Base-by-base conservation (phyloP, 2,113 vertebrate genomes). In the Cairina moschata region DNA sequence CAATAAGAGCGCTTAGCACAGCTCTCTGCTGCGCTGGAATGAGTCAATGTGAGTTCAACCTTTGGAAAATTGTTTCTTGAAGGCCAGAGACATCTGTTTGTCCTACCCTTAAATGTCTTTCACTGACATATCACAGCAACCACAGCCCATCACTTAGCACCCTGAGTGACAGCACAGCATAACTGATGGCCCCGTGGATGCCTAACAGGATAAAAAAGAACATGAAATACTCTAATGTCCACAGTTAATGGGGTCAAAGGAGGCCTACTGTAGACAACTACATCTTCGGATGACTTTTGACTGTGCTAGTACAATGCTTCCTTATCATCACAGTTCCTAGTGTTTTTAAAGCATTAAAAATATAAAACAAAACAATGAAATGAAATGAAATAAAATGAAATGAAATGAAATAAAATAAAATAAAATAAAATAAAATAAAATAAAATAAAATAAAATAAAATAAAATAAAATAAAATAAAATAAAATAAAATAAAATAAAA, bases 51-150 rank as follows among this genome's bases (percentile, higher is more conserved):
- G 5, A 92, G 76, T 86, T 86, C 94, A 96, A 81, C 92, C 95
- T 97, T 96, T 96, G 86, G 91, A 75, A 95, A 95, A 95, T 95
- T 59, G 83, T 72, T 92, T 96, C 80, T 93, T 93, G 96, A 97
- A 97, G 95, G 91, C 86, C 96, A 93, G 56, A 86, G 62, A 75
- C 86, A 97, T 97, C 96, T 96, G 86, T 97, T 93, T 94, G 80
- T 88, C 73, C 60, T 81, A 6, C 13, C 59, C 65, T 71, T 86
- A 75, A 94, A 83, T 21, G 3, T 81, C 86, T 94, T 67, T 67
- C 4, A n/a, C 42, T 88, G 94, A 86, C 86, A 93, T 79, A 86
- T 72, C 68, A 67, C 88, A 92, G 88, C 80, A 52, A 86, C 36
- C 56, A 12, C 80, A 88, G 65, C 83, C 88, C 80, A 80, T 83